Conservation (phyloP, 2,797 vertebrate species). For the Pogoniulus pusillus region DNA sequence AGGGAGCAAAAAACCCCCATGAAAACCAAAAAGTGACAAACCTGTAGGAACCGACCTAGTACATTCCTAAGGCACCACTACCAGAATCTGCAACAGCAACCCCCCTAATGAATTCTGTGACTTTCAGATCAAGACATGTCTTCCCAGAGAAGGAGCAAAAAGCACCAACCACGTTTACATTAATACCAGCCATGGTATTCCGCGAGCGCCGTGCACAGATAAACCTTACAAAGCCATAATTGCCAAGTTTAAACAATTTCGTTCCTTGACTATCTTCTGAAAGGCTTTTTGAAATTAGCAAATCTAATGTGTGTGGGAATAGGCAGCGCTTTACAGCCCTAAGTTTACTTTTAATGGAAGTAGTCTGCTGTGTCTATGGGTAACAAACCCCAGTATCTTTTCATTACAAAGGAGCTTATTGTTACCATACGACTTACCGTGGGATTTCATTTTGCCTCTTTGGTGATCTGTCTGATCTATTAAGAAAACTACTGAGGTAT, state of each 20-base stretch:
- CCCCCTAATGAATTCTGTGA: background rate
- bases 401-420: constrained; percentile 60
- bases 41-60: background rate
- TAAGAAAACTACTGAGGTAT: constrained; percentile 60
- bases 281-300: constrained; percentile 57
- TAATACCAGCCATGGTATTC: background rate
- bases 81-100: background rate
- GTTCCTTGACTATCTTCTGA: constrained; percentile 39
- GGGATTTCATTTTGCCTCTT: constrained; percentile 57
- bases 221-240: constrained; percentile 26
- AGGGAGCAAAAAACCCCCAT: background rate
- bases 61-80: background rate
- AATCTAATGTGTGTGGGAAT: constrained; percentile 45
- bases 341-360: constrained; percentile 59
- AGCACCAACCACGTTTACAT: background rate
- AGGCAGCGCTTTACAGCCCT: constrained; percentile 43
- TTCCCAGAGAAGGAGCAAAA: background rate
- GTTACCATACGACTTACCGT: constrained; percentile 34
- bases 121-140: background rate
- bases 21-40: background rate
- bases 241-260: constrained; percentile 39
- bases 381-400: constrained; percentile 47
- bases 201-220: background rate
- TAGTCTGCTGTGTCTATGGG: constrained; percentile 25
- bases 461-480: constrained; percentile 56